A percentile compares a stretch with the other conserved stretches of the same genome.
Conservation (phyloP, 1,140 invertebrate species). For the Tetraneura akinire region DNA sequence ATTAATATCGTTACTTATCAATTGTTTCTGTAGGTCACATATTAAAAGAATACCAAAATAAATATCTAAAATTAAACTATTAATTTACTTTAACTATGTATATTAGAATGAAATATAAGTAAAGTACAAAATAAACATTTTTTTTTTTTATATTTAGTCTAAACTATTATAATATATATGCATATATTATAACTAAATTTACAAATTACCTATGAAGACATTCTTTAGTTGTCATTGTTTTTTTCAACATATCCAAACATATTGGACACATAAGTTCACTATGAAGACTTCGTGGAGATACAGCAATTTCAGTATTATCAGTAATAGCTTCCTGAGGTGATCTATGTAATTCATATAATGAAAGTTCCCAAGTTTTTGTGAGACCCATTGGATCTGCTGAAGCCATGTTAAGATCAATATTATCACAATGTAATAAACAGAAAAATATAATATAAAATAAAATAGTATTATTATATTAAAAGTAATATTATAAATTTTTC, state of each 20-base stretch:
- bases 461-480: too few relatives aligned
- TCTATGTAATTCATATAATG: constrained; percentile 92
- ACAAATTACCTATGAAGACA: constrained; percentile 80
- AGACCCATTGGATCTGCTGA: constrained; percentile 66
- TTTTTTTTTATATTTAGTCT: too few relatives aligned
- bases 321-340: constrained; percentile 88
- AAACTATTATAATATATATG: background rate
- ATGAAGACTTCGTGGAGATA: constrained; percentile 92
- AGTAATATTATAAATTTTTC: too few relatives aligned
- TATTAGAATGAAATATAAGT: too few relatives aligned
- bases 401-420: constrained; percentile 22
- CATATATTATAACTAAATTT: background rate
- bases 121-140: too few relatives aligned
- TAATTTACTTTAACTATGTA: too few relatives aligned
- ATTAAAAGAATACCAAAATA: too few relatives aligned
- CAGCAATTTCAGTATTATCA: constrained; percentile 94
- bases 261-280: constrained; percentile 99
- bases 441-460: too few relatives aligned
- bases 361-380: constrained; percentile 96
- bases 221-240: constrained; percentile 99
- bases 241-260: constrained; percentile 98
- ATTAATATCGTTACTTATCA: too few relatives aligned
- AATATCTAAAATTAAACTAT: too few relatives aligned
- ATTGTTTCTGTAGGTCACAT: too few relatives aligned
- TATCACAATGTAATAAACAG: too few relatives aligned